Base-by-base conservation (phyloP, 2,113 vertebrate genomes). In the Lagopus muta region DNA sequence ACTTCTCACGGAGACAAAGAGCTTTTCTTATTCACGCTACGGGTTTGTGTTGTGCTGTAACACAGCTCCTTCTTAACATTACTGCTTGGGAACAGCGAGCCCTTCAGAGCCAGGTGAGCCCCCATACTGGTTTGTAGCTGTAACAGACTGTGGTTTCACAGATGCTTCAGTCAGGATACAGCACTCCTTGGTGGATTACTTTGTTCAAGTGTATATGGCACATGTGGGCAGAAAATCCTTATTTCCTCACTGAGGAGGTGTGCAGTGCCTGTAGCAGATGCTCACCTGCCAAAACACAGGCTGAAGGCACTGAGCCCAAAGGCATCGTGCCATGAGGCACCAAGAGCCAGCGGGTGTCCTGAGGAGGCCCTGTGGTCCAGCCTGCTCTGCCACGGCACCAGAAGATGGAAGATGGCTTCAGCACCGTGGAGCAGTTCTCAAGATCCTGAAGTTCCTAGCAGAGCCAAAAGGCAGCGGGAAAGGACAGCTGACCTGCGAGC, bases 1-100 rank as follows among this genome's bases (percentile, higher is more conserved):
- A 57, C 79, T 89, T 85, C 73, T 87, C 32, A 34, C 36, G 54
- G 85, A 92, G 91, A 93, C 71, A 88, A 94, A 95, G 43, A 30
- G 24, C 73, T 24, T 94, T 92, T 92, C 85, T 96, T 86, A 54
- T 45, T 32, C 8, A 47, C 65, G 50, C 58, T 27, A 61, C 81
- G 54, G 71, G 24, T 45, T 85, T 60, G 89, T 30, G 48, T 2
- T 61, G 66, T 69, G 70, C 77, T 47, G 1, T 60, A 89, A 92
- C 28, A n/a, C 2, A 9, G 85, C 20, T 78, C 18, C 61, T 82
- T 50, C 27, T 5, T 75, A 81, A 86, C 90, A 75, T 34, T 60
- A 86, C 1, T 4, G 36, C 32, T 43, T 2, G 2, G 81, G 70
- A 92, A 74, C 50, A 40, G 60, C 11, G 8, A 40, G 47, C 21